Evolutionary conservation across 1,140 invertebrate species (phyloP), one percentile per base, ranked within the genome.

Genomic region (Leptinotarsa defecta): DNA sequence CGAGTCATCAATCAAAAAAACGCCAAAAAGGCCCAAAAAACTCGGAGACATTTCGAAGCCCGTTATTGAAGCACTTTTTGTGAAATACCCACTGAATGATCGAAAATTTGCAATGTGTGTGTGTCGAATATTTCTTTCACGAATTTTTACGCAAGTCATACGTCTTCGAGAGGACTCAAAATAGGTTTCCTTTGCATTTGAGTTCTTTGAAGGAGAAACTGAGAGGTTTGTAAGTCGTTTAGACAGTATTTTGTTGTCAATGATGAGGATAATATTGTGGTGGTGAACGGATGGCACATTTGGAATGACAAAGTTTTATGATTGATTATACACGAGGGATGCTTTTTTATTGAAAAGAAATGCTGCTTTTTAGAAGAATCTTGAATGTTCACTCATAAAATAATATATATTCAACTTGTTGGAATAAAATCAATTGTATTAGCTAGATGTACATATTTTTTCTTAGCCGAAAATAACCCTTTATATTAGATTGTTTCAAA

Each of bases 91-190:
- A 57, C 52, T 57, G n/a, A 57, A 57, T 57, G 52, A 57, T 57
- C 15, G 52, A 57, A 19, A 19, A 57, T 68, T 43, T 34, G 43
- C 67, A 48, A 43, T 48, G n/a, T 48, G 61, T 63, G 61, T 67
- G 67, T 68, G 67, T 49, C 67, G 43, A 68, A 68, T 43, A 68
- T 43, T 68, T 19, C 67, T 68, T 68, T 68, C 15, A 68, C 24
- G 43, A 68, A 43, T 48, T 68, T 68, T 68, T 68, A 68, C 67
- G 67, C 67, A 68, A 68, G 67, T 68, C 67, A 34, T 48, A 48
- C 22, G 34, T 43, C 34, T 22, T 22, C 34, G 24, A 67, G 22
- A 43, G 67, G 43, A 24, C 27, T 48, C 24, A 19, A 68, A 19
- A 68, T 48, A 48, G 4, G 19, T 68, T 68, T 68, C 19, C 34